Evolutionary conservation across 2,113 vertebrate genomes (phyloP).

Genomic region (Oreochromis spilurus): DNA sequence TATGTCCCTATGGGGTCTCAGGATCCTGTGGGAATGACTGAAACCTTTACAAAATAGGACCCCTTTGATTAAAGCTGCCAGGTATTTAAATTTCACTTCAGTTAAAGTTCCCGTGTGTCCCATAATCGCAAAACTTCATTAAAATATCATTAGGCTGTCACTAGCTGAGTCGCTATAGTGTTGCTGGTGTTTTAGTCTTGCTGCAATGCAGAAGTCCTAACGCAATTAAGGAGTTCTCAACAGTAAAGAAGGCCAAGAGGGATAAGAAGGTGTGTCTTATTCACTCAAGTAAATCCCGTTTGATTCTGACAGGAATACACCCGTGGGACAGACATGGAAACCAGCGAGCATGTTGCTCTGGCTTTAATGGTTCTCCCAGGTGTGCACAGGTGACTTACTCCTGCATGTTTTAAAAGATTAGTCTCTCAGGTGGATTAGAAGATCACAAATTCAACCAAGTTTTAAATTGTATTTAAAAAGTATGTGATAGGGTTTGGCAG

Average conservation of each 20-base stretch:
- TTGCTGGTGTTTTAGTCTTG: neutral
- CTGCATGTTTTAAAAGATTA: neutral
- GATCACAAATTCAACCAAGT: neutral
- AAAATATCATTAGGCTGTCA: neutral
- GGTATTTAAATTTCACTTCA: neutral
- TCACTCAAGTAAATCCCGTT: neutral
- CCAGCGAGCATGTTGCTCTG: neutral
- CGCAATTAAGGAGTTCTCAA: neutral
- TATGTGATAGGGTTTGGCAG: neutral
- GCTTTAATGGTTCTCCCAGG: neutral
- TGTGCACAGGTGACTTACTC: neutral
- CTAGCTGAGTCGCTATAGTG: neutral
- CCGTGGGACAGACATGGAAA: neutral
- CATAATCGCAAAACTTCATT: neutral
- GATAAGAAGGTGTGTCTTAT: neutral
- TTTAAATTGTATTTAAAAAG: neutral
- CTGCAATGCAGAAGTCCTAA: neutral
- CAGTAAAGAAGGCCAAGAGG: neutral
- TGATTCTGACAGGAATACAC: conserved; percentile 5
- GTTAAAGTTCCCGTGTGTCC: neutral
- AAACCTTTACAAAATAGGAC: neutral
- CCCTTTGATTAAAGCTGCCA: neutral
- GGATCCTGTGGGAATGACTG: neutral
- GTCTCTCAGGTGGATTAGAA: neutral
- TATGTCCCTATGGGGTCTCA: neutral